Evolutionary conservation across 37 sponge, comb jelly and placozoan genomes (phyloP).

Genomic region (Aplysina aerophoba): DNA sequence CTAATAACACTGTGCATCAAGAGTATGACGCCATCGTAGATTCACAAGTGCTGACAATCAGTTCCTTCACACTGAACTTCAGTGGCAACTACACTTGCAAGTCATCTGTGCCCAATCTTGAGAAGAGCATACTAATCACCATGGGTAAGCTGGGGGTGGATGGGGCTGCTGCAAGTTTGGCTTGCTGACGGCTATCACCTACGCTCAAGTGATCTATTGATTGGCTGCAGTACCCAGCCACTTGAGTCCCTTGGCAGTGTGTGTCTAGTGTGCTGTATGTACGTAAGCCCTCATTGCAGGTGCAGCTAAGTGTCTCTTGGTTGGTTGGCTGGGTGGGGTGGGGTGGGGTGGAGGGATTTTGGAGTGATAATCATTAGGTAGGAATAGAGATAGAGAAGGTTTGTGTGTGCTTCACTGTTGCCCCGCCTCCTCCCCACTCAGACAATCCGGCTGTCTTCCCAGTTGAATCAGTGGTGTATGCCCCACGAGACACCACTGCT

Average conservation of each 20-base stretch:
- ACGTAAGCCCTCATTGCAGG: no score
- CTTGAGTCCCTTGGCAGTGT: no score
- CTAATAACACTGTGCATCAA: background rate
- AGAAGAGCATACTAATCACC: conserved; percentile 3
- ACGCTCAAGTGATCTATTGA: no score
- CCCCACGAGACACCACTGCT: background rate
- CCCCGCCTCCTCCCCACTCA: background rate
- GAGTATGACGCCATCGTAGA: background rate
- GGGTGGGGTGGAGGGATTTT: background rate
- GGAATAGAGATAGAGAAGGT: background rate
- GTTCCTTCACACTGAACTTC: background rate
- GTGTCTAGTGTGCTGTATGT: no score
- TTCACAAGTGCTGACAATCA: background rate
- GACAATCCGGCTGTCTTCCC: conserved; percentile 25
- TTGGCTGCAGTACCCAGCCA: no score
- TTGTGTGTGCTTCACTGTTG: background rate
- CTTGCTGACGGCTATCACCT: no score
- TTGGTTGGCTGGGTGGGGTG: no score
- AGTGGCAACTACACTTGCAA: conserved; percentile 6
- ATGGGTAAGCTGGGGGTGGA: no score
- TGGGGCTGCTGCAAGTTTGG: no score
- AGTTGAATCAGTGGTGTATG: background rate
- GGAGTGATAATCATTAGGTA: background rate
- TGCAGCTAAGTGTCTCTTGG: no score
- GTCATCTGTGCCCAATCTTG: background rate